Conservation (phyloP, 2,888 invertebrate genomes). For the Ectemnius cavifrons region DNA sequence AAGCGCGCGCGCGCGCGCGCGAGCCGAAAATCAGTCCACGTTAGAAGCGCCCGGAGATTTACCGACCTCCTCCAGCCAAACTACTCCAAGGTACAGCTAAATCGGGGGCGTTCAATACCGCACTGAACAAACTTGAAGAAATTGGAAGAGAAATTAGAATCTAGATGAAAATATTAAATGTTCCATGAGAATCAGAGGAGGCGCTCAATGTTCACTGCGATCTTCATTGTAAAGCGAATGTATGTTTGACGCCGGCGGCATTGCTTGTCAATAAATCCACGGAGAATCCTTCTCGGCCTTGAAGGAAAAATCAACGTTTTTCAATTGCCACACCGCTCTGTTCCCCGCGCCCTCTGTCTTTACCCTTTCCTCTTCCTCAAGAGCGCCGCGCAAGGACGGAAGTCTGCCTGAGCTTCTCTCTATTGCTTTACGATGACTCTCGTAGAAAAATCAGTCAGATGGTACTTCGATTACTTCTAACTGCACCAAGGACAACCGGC, state of each 20-base stretch:
- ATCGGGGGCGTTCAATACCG: too few species aligned
- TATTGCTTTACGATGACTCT: slow-evolving; percentile 23
- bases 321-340: not conserved
- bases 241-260: slow-evolving; percentile 7
- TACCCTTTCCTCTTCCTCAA: slow-evolving; percentile 22
- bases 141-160: too few species aligned
- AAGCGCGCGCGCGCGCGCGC: not conserved
- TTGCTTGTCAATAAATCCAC: not conserved
- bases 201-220: not conserved
- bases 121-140: too few species aligned
- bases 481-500: slow-evolving; percentile 27
- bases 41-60: not conserved
- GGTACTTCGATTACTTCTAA: slow-evolving; percentile 45
- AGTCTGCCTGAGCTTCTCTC: slow-evolving; percentile 14
- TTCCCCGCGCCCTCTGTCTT: not conserved
- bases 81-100: not conserved
- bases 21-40: not conserved
- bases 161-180: too few species aligned
- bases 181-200: too few species aligned
- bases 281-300: not conserved
- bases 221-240: slow-evolving; percentile 1
- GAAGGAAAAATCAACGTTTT: slow-evolving; percentile 9
- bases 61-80: not conserved
- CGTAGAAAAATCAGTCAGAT: slow-evolving; percentile 39
- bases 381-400: slow-evolving; percentile 20